Base-by-base conservation (phyloP, 2,888 invertebrate species). In the Drosophila barbarae region DNA sequence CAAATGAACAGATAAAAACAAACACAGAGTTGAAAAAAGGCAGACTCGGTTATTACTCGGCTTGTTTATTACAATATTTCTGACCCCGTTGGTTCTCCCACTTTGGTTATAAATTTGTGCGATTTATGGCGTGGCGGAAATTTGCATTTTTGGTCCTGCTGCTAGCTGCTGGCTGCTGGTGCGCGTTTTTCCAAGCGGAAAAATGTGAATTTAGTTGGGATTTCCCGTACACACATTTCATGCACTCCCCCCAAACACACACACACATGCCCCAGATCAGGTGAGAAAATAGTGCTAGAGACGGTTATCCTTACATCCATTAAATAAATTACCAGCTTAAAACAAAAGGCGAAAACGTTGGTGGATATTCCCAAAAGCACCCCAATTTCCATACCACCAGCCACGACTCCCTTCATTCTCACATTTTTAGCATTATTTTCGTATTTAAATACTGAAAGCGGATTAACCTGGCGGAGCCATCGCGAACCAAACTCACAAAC, bases 391-490 rank as follows among this genome's bases (percentile, higher is more conserved):
- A 23, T 15, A 3, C 57, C 41, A 5, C 12, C 39, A 13, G 10
- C 18, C 57, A 26, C 15, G 2, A 2, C 13, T 21, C n/a, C 28
- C 13, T 34, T 38, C 34, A 38, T 53, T 53, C 57, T 47, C 58
- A 44, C 64, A 38, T 32, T 55, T 82, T 70, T 64, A 67, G 65
- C 73, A 77, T 83, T 71, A 77, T 77, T 81, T 72, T 73, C 72
- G 83, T 71, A 85, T 84, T 83, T 85, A 85, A 85, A 82, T 84
- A 82, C 85, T 73, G 73, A 78, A 86, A 86, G 82, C 84, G 84
- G 84, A 85, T 86, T 86, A 86, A 77, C 64, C 64, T 64, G 65
- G 71, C 64, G 56, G 47, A 36, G 34, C 47, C 51, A 51, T 54
- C 46, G 57, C 49, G 65, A 54, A 35, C 36, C 50, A 41, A 35